Base-by-base conservation (phyloP, 2,888 invertebrate species). In the Drosophila acutilabella region DNA sequence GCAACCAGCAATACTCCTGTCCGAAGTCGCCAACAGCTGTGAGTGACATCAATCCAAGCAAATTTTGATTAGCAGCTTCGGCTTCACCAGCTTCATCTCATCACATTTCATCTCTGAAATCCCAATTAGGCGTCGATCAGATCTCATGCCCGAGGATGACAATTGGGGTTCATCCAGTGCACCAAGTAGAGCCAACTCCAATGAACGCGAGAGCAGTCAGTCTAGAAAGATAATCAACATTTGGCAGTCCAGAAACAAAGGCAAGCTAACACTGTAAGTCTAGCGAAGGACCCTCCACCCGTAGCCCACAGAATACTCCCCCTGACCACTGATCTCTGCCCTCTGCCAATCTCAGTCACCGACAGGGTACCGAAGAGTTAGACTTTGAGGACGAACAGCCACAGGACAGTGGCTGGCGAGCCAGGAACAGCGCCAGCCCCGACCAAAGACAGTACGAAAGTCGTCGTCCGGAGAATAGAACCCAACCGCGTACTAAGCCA, bases 141-240 rank as follows among this genome's bases (percentile, higher is more conserved):
- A 74, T 23, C 77, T 74, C 20, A 7, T 59, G 45, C 54, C 70
- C 61, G 86, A 77, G 33, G 86, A 90, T 47, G 90, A 91, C 80
- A 85, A 88, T 62, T 90, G 90, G 85, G 89, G 90, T 48, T 91
- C 90, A n/a, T 89, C 91, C 51, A 89, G 83, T 62, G 85, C 84
- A 56, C 68, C 83, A 47, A 91, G 90, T 75, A 78, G 90, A 26
- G 91, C 86, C 62, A 89, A 85, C 47, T 91, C 91, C n/a, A 80
- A 75, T 50, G 90, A 90, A 64, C 85, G 90, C 42, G 90, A 91
- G 18, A 80, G 80, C 68, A 90, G 88, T 81, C 90, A 91, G 67
- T 60, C 89, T 54, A 76, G 84, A 74, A 84, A 79, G 68, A 70
- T 76, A 36, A 66, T 70, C 54, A 88, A 79, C 77, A 66, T 70